These are phyloP conservation scores for Anorthoa munda DNA, from an alignment of 2,888 invertebrate species.

Conservation along the genomic window DNA sequence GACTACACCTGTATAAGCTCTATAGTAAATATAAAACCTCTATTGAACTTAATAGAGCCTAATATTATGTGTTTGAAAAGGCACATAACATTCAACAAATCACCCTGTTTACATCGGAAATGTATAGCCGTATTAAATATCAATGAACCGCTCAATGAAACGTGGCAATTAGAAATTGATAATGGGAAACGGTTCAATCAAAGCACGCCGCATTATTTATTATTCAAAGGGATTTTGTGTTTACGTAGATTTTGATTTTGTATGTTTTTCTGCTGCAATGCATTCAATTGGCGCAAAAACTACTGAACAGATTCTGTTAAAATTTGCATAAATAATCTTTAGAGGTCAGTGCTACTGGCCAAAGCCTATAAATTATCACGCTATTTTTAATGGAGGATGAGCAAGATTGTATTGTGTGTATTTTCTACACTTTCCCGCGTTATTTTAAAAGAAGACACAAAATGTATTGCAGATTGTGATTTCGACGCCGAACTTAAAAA, in stretches of 20 bases:
- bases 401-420: too few relatives aligned
- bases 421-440: too few relatives aligned
- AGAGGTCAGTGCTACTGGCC: too few relatives aligned
- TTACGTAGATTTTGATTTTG: slow-evolving; percentile 4
- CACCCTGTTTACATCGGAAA: slow-evolving; percentile 15
- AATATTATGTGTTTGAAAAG: neutral
- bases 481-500: too few relatives aligned
- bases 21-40: neutral
- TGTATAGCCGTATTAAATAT: slow-evolving; percentile 13
- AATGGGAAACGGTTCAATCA: slow-evolving; percentile 12
- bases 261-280: too few relatives aligned
- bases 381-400: too few relatives aligned
- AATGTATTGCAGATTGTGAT: too few relatives aligned
- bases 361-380: too few relatives aligned
- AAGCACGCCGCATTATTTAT: slow-evolving; percentile 11
- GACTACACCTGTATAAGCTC: neutral
- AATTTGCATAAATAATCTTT: too few relatives aligned
- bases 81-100: slow-evolving; percentile 4
- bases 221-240: slow-evolving; percentile 7
- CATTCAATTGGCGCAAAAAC: too few relatives aligned
- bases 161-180: neutral
- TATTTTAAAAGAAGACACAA: too few relatives aligned
- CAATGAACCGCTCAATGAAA: slow-evolving; percentile 8
- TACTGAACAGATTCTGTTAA: too few relatives aligned
- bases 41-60: neutral